Conservation (phyloP, 2,113 vertebrate species). For the Caretta caretta region DNA sequence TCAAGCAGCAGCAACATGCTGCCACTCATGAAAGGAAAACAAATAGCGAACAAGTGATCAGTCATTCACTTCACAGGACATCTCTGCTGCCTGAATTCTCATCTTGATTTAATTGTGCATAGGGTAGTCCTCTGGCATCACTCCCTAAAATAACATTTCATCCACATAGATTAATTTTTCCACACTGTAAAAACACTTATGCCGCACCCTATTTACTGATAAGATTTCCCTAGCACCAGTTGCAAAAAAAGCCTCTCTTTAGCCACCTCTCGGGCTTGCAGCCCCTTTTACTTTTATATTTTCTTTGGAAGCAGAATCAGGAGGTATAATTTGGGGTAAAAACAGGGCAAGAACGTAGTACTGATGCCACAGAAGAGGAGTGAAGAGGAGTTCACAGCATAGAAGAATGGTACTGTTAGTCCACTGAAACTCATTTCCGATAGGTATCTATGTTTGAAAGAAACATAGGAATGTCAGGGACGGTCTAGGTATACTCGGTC, state of each 20-base stretch:
- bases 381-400: background rate
- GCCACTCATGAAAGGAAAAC: accelerated
- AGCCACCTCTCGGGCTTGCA: background rate
- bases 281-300: too few species aligned
- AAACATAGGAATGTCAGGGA: background rate
- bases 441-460: background rate
- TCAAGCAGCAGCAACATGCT: background rate
- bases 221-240: background rate
- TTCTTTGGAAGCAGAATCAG: background rate
- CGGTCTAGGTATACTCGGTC: background rate
- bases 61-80: background rate
- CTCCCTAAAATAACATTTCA: background rate
- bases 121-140: background rate
- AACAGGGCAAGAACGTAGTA: background rate
- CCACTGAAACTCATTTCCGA: background rate
- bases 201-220: background rate
- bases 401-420: background rate
- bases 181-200: background rate
- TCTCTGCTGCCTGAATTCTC: background rate
- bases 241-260: background rate
- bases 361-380: background rate
- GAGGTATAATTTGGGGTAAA: background rate
- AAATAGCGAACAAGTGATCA: background rate
- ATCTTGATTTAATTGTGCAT: background rate
- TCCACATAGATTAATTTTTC: background rate